phyloP scores from a whole-genome alignment of 1,140 invertebrate species.

The Anastrepha ludens region DNA sequence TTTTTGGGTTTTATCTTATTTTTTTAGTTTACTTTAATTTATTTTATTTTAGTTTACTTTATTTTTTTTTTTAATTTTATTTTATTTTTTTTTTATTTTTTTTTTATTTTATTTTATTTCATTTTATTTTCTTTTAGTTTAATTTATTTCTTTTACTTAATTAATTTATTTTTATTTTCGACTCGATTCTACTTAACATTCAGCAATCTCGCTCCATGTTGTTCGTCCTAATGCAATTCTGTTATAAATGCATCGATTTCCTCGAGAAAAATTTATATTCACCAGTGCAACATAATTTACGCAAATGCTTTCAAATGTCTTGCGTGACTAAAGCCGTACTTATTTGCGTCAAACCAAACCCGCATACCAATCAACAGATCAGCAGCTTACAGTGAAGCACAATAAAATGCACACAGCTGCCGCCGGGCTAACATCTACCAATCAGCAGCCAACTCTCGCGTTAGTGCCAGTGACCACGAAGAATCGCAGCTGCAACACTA shows the following conservation, averaged over 20 bases:
- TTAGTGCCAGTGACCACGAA: not conserved
- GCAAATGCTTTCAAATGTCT: constrained; percentile 38
- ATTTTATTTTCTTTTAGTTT: no score
- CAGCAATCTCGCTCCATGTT: not conserved
- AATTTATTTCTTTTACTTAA: no score
- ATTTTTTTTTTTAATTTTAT: not conserved
- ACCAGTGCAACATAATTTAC: constrained; percentile 24
- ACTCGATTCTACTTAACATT: not conserved
- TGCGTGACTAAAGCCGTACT: constrained; percentile 36
- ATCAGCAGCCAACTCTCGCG: not conserved
- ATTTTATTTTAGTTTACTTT: no score
- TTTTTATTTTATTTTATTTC: not conserved
- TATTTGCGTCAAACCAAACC: constrained; percentile 23
- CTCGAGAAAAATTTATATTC: not conserved
- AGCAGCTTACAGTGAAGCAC: not conserved
- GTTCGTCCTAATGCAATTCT: constrained; percentile 7
- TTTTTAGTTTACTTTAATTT: no score
- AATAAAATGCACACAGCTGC: not conserved
- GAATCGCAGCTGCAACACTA: not conserved
- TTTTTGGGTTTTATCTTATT: constrained; percentile 25
- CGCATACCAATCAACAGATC: constrained; percentile 31
- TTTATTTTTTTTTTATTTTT: not conserved
- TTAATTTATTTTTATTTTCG: no score
- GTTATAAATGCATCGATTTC: constrained; percentile 18
- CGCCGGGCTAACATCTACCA: not conserved